A percentile compares a stretch with the other conserved stretches of the same genome.
phyloP scores from a whole-genome alignment of 2,113 vertebrate species.

The Macrotis lagotis region DNA sequence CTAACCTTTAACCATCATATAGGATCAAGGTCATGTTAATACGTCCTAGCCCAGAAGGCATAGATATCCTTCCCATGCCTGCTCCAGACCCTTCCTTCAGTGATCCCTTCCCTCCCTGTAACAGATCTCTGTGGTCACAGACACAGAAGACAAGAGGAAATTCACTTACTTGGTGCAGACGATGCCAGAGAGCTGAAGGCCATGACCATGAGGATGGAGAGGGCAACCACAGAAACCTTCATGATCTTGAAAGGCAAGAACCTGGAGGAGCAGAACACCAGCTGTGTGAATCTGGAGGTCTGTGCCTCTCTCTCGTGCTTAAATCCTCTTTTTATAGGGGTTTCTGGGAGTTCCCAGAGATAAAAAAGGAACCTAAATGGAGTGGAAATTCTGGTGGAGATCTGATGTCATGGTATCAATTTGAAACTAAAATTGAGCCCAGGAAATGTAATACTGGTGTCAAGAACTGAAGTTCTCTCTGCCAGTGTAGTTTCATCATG shows the following conservation, averaged over 20 bases:
- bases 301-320: conserved; percentile 28
- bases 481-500: conserved; percentile 10
- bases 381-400: conserved; percentile 65
- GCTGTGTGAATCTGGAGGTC: conserved; percentile 49
- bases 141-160: neutral
- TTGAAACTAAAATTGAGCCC: conserved; percentile 45
- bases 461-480: conserved; percentile 25
- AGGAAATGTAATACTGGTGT: neutral
- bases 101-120: too few relatives aligned
- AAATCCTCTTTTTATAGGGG: conserved; percentile 65
- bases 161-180: conserved; percentile 71
- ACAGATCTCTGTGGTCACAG: too few relatives aligned
- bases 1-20: neutral
- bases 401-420: neutral
- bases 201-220: conserved; percentile 53
- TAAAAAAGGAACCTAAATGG: neutral
- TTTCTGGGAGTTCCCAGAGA: neutral
- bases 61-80: neutral
- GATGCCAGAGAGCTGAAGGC: conserved; percentile 30
- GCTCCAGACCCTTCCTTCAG: neutral
- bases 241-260: conserved; percentile 59
- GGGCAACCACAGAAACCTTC: conserved; percentile 39
- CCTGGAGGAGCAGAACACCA: conserved; percentile 48
- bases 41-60: neutral
- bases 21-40: neutral